These are phyloP conservation scores for Cosmopolites sordidus DNA, from an alignment of 2,888 invertebrate genomes.

Conservation along the genomic window DNA sequence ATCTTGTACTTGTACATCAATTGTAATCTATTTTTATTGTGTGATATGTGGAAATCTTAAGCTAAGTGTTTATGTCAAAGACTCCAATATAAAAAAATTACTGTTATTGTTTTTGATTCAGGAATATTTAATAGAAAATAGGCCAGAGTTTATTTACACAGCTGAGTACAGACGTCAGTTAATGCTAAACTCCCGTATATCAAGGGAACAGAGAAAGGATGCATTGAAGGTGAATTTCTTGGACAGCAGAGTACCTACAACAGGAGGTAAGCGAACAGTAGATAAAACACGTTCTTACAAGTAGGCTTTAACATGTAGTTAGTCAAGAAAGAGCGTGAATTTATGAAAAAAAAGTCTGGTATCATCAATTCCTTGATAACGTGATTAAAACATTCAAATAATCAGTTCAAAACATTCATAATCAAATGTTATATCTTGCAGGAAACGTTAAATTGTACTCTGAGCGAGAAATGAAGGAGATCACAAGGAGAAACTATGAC, in stretches of 20 bases:
- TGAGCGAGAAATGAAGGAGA: conserved; percentile 55
- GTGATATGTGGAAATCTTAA: too few species aligned
- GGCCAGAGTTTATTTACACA: conserved; percentile 64
- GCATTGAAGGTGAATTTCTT: conserved; percentile 43
- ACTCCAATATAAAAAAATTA: too few species aligned
- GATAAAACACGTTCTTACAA: too few species aligned
- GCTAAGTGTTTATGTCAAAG: too few species aligned
- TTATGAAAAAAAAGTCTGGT: too few species aligned
- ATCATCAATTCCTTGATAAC: neutral
- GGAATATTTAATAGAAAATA: conserved; percentile 66
- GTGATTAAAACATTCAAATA: too few species aligned
- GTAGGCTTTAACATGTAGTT: too few species aligned
- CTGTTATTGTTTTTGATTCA: conserved; percentile 52
- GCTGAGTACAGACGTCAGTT: conserved; percentile 52
- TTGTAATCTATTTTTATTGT: too few species aligned
- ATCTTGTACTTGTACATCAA: too few species aligned
- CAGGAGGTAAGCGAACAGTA: conserved; percentile 11
- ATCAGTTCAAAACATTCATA: too few species aligned
- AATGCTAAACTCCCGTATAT: conserved; percentile 29
- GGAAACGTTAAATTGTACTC: conserved; percentile 33
- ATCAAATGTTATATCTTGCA: too few species aligned
- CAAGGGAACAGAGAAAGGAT: conserved; percentile 46
- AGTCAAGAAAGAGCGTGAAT: too few species aligned
- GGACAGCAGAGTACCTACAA: conserved; percentile 26
- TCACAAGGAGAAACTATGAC: conserved; percentile 61